A percentile compares a stretch with the other conserved stretches of the same genome.
These are phyloP conservation scores for Crocidura indochinensis DNA, from an alignment of 2,797 vertebrate genomes.

Conservation along the genomic window DNA sequence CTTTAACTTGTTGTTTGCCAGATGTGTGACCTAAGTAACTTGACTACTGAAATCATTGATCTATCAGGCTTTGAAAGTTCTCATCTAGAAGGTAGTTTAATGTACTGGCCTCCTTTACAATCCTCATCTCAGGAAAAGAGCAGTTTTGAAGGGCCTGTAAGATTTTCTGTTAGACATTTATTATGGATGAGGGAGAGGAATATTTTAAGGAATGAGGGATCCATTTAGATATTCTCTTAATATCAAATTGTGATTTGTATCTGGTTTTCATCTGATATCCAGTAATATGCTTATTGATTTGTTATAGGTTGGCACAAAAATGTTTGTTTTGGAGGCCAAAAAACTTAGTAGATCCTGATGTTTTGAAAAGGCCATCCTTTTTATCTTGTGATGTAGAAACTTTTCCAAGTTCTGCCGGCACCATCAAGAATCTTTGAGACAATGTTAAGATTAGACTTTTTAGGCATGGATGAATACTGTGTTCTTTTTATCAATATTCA, in stretches of 20 bases:
- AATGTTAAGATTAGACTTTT: conserved; percentile 25
- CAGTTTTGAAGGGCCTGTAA: conserved; percentile 71
- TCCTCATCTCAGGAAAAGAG: conserved; percentile 51
- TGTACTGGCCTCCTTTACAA: conserved; percentile 22
- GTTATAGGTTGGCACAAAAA: conserved; percentile 45
- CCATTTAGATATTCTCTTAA: conserved; percentile 8
- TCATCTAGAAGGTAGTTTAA: conserved; percentile 56
- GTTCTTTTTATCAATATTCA: no score
- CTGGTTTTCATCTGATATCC: conserved; percentile 49
- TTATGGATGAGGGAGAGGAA: conserved; percentile 14
- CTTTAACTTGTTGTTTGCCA: conserved; percentile 63
- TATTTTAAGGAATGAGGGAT: conserved; percentile 56
- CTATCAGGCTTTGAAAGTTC: conserved; percentile 61
- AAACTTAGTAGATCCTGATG: conserved; percentile 41
- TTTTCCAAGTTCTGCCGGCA: conserved; percentile 18
- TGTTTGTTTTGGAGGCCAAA: conserved; percentile 42
- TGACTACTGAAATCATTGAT: conserved; percentile 55
- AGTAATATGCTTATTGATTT: conserved; percentile 59
- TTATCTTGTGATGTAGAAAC: not conserved
- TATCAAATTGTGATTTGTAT: conserved; percentile 23
- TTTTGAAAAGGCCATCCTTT: conserved; percentile 58
- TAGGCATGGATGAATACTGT: not conserved
- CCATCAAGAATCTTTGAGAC: conserved; percentile 28
- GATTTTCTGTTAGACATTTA: conserved; percentile 66
- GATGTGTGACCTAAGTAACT: conserved; percentile 35